Conservation (phyloP, 2,888 invertebrate genomes). For the Pollenia amentaria region DNA sequence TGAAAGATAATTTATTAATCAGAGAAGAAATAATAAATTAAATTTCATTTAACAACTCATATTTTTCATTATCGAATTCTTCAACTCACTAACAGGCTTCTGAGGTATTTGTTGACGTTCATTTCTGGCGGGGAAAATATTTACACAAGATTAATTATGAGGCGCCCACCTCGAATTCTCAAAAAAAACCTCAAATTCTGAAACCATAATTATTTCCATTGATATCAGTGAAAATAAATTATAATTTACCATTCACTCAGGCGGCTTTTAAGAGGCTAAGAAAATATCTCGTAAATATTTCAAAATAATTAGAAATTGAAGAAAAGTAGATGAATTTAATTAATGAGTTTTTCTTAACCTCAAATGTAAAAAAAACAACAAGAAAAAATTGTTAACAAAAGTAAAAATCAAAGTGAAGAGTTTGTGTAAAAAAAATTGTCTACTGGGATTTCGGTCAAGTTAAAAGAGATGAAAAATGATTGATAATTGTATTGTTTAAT, state of each 20-base stretch:
- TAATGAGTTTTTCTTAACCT: conserved; percentile 38
- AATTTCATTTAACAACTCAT: not conserved
- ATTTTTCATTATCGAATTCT: not conserved
- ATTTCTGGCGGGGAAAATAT: conserved; percentile 63
- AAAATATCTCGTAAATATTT: conserved; percentile 17
- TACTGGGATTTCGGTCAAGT: conserved; percentile 11
- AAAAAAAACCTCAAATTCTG: not conserved
- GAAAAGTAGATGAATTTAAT: conserved; percentile 36
- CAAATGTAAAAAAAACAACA: not conserved
- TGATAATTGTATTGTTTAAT: conserved; percentile 38
- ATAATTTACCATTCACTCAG: conserved; percentile 13
- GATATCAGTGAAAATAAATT: not conserved
- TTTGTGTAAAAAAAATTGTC: not conserved
- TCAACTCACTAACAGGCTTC: conserved; percentile 15
- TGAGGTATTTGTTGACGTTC: conserved; percentile 63
- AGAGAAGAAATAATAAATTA: conserved; percentile 37
- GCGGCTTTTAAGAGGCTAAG: not conserved
- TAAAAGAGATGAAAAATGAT: conserved; percentile 49
- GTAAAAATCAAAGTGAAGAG: not conserved
- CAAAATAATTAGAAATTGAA: conserved; percentile 30
- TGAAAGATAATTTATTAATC: not conserved
- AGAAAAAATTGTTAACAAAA: conserved; percentile 31
- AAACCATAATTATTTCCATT: conserved; percentile 32
- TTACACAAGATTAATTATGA: conserved; percentile 80
- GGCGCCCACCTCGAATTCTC: conserved; percentile 66